Conservation (phyloP, 2,797 vertebrate species). For the Falco columbarius region DNA sequence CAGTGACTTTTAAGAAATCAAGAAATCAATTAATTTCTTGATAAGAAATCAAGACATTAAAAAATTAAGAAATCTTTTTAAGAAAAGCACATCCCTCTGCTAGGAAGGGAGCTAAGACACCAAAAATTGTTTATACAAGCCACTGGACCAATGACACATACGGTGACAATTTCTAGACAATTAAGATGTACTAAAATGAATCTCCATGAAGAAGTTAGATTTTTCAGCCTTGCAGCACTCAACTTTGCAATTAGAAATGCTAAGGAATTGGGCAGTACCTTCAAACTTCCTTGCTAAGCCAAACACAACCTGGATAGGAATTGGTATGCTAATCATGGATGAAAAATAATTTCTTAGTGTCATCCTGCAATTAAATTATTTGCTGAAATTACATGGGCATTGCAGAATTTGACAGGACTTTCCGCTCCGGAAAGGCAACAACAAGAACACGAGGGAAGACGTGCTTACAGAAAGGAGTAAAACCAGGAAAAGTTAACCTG, state of each 20-base stretch:
- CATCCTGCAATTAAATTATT: not conserved
- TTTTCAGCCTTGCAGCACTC: not conserved
- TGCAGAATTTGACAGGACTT: not conserved
- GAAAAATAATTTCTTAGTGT: not conserved
- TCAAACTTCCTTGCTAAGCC: not conserved
- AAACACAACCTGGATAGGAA: accelerated
- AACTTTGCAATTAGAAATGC: not conserved
- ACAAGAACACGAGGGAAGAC: accelerated
- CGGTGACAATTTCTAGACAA: not conserved
- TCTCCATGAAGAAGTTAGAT: not conserved
- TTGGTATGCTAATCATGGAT: not conserved
- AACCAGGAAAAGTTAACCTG: not conserved
- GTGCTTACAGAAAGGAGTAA: not conserved
- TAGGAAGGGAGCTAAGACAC: not conserved
- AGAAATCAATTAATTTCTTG: too few species aligned
- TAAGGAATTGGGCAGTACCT: not conserved
- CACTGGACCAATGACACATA: not conserved
- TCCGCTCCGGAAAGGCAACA: not conserved
- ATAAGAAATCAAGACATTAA: too few species aligned
- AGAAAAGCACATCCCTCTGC: not conserved
- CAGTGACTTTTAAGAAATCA: not conserved
- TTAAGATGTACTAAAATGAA: not conserved
- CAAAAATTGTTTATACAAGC: not conserved
- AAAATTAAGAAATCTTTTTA: not conserved
- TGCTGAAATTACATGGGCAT: accelerated